A percentile compares a stretch with the other conserved stretches of the same genome.
phyloP scores from a whole-genome alignment of 2,113 vertebrate genomes.

The Pygoscelis antarcticus region DNA sequence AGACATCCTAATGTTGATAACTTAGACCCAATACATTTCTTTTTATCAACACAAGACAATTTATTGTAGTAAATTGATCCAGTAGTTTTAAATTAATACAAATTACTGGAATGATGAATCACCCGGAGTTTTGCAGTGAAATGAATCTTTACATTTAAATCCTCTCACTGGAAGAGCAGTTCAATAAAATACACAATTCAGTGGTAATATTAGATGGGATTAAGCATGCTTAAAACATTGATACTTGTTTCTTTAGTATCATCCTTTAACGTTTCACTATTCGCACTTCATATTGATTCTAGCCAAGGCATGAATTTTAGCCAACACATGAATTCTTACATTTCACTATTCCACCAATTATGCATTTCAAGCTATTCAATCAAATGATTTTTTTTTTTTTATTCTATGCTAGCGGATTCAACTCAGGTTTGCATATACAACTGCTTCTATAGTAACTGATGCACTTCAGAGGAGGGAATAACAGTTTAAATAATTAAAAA shows the following conservation, averaged over 20 bases:
- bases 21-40: neutral
- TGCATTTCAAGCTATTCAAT: neutral
- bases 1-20: neutral
- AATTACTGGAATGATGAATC: constrained; percentile 1
- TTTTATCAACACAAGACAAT: neutral
- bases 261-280: neutral
- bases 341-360: neutral
- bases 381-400: neutral
- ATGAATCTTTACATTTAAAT: neutral
- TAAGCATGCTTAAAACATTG: neutral
- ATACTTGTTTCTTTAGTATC: neutral
- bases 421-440: neutral
- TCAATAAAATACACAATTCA: neutral
- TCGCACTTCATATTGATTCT: neutral
- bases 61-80: neutral
- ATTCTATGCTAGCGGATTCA: neutral
- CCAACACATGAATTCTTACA: neutral
- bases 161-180: neutral
- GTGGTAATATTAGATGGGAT: neutral
- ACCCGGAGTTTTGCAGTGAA: neutral
- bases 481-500: neutral
- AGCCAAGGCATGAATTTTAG: neutral
- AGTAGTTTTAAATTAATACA: neutral
- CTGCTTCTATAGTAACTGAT: constrained; percentile 21
- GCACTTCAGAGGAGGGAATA: neutral